Evolutionary conservation across 2,113 vertebrate species (phyloP), one percentile per base, ranked within the genome.

Genomic region (Parus major): DNA sequence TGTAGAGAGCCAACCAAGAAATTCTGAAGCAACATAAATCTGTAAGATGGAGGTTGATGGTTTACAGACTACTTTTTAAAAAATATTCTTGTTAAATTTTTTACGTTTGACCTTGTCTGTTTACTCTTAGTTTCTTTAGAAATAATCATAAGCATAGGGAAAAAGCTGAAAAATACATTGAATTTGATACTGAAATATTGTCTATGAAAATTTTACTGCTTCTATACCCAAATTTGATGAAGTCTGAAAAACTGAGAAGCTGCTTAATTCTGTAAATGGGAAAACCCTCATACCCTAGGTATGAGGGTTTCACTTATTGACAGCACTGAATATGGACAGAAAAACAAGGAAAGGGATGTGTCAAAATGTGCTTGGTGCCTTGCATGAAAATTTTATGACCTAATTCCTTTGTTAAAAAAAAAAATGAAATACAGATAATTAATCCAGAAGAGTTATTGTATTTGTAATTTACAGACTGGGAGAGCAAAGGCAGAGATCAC

Each of bases 31-130:
- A 72, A 33, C 3, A 21, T 7, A 6, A 27, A 19, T n/a, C 8
- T 57, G 9, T 81, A 20, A 81, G 15, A 53, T 25, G 12, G 31
- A 36, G 4, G 2, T 31, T 82, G 61, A 8, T 20, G 15, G 4
- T 25, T 47, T 53, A 27, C 22, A 72, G 18, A 28, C 17, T 47
- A 31, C 3, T 61, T 28, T 5, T 2, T 1, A 12, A 31, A 73
- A 21, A 4, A 21, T 11, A 64, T 5, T 68, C 0, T 8, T 33
- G 46, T 52, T 2, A 20, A 22, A 6, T 9, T 5, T 36, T 55
- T 57, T 61, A 10, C 47, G 0, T 2, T 42, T 75, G 57, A 42
- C 3, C 19, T 82, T 49, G 5, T 49, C 24, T 27, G 1, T 15
- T 60, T 46, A 0, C 0, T 27, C 46, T 63, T 33, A 11, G 15